Evolutionary conservation across 2,797 vertebrate genomes (phyloP).

Genomic region (Cossypha heuglini): DNA sequence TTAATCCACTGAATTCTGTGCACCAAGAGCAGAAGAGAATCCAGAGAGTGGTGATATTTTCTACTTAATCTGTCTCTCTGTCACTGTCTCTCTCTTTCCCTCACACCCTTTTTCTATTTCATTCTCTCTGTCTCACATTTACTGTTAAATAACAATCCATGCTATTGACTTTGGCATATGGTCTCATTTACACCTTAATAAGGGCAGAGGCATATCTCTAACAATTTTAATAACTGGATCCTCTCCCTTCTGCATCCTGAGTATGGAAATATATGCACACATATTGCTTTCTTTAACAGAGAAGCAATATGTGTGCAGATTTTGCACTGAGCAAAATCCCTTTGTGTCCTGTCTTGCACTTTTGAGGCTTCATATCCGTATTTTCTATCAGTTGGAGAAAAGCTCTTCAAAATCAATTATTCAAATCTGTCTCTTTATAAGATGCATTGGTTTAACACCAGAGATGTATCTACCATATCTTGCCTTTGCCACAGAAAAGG

Average conservation of each 20-base stretch:
- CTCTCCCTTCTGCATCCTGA: background rate
- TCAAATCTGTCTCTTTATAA: background rate
- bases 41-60: background rate
- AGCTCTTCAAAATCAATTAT: background rate
- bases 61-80: fast-evolving
- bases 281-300: background rate
- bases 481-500: background rate
- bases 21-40: background rate
- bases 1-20: background rate
- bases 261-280: background rate
- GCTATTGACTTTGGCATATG: background rate
- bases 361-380: background rate
- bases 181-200: background rate
- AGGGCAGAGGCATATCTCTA: background rate
- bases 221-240: background rate
- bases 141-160: background rate
- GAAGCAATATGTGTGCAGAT: too few species aligned
- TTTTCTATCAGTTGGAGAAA: background rate
- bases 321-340: background rate
- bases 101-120: background rate
- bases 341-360: background rate
- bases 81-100: background rate
- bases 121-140: background rate
- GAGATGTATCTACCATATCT: background rate
- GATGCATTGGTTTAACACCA: background rate